A percentile compares a stretch with the other conserved stretches of the same genome.
Evolutionary conservation across 2,888 invertebrate species (phyloP).

Genomic region (Nipponacmea schrenckii): DNA sequence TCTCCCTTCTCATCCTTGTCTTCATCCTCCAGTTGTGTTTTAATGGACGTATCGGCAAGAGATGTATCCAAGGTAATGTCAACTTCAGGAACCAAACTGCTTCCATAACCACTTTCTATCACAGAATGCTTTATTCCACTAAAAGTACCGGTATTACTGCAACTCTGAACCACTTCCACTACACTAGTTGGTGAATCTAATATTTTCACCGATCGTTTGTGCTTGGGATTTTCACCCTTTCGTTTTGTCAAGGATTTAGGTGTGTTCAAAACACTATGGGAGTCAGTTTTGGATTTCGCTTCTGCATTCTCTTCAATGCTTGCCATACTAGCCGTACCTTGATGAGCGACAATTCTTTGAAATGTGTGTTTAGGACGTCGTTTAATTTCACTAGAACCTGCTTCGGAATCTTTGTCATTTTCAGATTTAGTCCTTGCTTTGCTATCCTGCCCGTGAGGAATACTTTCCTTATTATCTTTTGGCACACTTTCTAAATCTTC

Average conservation of each 20-base stretch:
- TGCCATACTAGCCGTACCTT: background rate
- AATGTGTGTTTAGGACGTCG: background rate
- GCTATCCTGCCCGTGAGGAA: slow-evolving; percentile 34
- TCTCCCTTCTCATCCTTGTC: slow-evolving; percentile 38
- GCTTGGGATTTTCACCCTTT: background rate
- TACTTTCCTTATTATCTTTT: slow-evolving; percentile 24
- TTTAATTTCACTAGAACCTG: background rate
- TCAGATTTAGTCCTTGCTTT: slow-evolving; percentile 32
- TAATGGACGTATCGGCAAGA: slow-evolving; percentile 13
- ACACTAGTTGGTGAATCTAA: background rate
- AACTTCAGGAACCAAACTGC: slow-evolving; percentile 6
- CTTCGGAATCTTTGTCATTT: slow-evolving; percentile 11
- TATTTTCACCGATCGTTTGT: background rate
- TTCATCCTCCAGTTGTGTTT: slow-evolving; percentile 29
- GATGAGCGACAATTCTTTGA: background rate
- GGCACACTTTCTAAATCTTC: slow-evolving; percentile 31
- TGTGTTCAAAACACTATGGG: background rate
- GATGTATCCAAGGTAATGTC: slow-evolving; percentile 13
- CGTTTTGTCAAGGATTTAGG: background rate
- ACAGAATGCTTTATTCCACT: background rate
- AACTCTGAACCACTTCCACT: slow-evolving; percentile 10
- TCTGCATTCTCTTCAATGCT: slow-evolving; percentile 10
- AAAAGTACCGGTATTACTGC: background rate
- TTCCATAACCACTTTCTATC: background rate
- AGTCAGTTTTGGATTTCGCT: slow-evolving; percentile 4